Evolutionary conservation across 2,888 invertebrate species (phyloP).

Genomic region (Clunio marinus): DNA sequence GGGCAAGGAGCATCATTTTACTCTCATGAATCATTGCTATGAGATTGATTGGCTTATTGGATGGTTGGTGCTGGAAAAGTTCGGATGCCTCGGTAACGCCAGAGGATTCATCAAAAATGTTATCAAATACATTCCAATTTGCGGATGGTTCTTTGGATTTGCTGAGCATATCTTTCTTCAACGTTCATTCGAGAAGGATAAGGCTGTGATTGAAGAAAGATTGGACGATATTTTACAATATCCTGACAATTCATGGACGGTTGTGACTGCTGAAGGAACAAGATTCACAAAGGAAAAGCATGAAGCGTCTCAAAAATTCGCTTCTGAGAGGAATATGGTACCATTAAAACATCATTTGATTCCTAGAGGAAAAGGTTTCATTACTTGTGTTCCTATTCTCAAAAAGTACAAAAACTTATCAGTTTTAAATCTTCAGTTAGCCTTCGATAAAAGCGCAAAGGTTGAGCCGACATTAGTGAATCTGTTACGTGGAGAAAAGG

Average conservation of each 20-base stretch:
- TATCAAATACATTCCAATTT: conserved; percentile 70
- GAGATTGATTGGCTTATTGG: conserved; percentile 89
- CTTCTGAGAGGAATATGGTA: conserved; percentile 72
- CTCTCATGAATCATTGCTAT: conserved; percentile 84
- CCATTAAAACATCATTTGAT: conserved; percentile 75
- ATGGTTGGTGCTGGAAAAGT: conserved; percentile 54
- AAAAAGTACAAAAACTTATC: conserved; percentile 69
- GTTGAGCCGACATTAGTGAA: conserved; percentile 64
- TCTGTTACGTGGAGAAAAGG: conserved; percentile 62
- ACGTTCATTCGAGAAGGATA: conserved; percentile 79
- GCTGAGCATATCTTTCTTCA: conserved; percentile 84
- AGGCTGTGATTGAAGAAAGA: conserved; percentile 66
- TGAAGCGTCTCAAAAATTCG: conserved; percentile 73
- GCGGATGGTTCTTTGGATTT: conserved; percentile 90
- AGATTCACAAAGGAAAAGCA: conserved; percentile 77
- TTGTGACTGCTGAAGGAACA: conserved; percentile 71
- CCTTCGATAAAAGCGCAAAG: conserved; percentile 58
- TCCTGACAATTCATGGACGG: conserved; percentile 78
- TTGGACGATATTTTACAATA: conserved; percentile 72
- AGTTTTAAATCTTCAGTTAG: conserved; percentile 70
- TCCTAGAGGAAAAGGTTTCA: conserved; percentile 81
- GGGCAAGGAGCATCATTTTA: conserved; percentile 78
- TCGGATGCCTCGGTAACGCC: conserved; percentile 2
- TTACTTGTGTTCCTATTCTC: conserved; percentile 70
- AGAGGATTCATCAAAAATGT: conserved; percentile 24